Base-by-base conservation (phyloP, 2,113 vertebrate genomes). In the Corythornis cristatus region DNA sequence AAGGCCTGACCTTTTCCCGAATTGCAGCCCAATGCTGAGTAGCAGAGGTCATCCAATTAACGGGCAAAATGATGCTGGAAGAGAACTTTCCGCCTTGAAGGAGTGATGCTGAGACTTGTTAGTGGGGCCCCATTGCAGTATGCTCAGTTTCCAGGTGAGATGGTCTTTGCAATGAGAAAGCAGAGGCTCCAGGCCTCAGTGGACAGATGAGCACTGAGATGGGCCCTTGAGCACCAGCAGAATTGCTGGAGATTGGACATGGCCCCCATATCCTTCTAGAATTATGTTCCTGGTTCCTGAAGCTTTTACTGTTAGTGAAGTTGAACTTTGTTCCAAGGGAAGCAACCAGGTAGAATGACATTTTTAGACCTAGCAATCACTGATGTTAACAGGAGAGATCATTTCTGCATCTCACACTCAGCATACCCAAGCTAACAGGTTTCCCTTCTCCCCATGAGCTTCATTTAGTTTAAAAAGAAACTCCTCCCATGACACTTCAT, bases 11-110 rank as follows among this genome's bases (percentile, higher is more conserved):
- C 93, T 94, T 94, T 94, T 93, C 86, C 84, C 58, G 68, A 93
- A 48, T 87, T 3, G 1, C 91, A 86, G 60, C 43, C 91, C 84
- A 91, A 70, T 14, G 67, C 56, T 80, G 87, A 81, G 65, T 22
- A 91, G 67, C 67, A 96, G 84, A 91, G 89, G 81, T 92, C 84
- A 85, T 70, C 81, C 87, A 95, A 93, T 95, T 94, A 89, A 89
- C 2, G 1, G 46, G 40, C 67, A 67, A 92, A 94, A 50, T 35
- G 42, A 73, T 43, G 73, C 62, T 82, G 78, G 66, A 54, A 84
- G 81, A 66, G 74, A 96, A 62, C 62, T 70, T 93, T 75, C 45
- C 0, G 2, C 50, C 66, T 48, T 64, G 84, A 87, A 82, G n/a
- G 51, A 87, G 13, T 35, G 81, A 83, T 35, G 23, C 3, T 70